Evolutionary conservation across 2,888 invertebrate species (phyloP).

Genomic region (Scaptomyza parva): DNA sequence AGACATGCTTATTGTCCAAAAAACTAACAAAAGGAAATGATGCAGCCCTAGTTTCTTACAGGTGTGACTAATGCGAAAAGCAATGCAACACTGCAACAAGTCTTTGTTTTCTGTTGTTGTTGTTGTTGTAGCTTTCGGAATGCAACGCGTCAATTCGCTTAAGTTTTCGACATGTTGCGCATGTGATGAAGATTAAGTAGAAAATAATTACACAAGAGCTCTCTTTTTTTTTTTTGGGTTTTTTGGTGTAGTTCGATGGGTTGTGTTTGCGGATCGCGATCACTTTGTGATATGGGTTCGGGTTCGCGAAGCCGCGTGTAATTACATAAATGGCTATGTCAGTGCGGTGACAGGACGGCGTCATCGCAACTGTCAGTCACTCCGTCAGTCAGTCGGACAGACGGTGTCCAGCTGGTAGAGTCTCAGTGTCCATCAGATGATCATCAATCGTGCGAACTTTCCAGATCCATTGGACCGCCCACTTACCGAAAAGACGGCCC

Average conservation of each 20-base stretch:
- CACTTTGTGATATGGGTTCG: slow-evolving; percentile 66
- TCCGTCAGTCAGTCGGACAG: slow-evolving; percentile 9
- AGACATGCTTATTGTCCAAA: background rate
- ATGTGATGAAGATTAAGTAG: slow-evolving; percentile 82
- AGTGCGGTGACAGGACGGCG: slow-evolving; percentile 76
- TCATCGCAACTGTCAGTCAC: slow-evolving; percentile 62
- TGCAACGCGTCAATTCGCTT: slow-evolving; percentile 72
- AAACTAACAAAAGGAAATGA: background rate
- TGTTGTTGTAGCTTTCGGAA: slow-evolving; percentile 3
- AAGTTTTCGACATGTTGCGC: slow-evolving; percentile 79
- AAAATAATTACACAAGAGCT: slow-evolving; percentile 79
- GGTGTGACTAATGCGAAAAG: slow-evolving; percentile 37
- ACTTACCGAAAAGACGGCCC: slow-evolving; percentile 50
- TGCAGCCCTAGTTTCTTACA: slow-evolving; percentile 18
- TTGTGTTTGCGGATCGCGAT: slow-evolving; percentile 37
- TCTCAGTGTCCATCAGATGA: slow-evolving; percentile 53
- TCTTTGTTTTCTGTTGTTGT: too few species aligned
- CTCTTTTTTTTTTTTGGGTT: too few species aligned
- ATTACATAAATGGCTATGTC: slow-evolving; percentile 77
- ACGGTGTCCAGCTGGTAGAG: background rate
- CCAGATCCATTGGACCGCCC: slow-evolving; percentile 65
- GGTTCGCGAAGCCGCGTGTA: slow-evolving; percentile 55
- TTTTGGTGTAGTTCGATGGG: slow-evolving; percentile 13
- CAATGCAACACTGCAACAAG: slow-evolving; percentile 23
- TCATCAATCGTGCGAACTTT: slow-evolving; percentile 81